Evolutionary conservation across 2,113 vertebrate genomes (phyloP).

Genomic region (Psettodes erumei): DNA sequence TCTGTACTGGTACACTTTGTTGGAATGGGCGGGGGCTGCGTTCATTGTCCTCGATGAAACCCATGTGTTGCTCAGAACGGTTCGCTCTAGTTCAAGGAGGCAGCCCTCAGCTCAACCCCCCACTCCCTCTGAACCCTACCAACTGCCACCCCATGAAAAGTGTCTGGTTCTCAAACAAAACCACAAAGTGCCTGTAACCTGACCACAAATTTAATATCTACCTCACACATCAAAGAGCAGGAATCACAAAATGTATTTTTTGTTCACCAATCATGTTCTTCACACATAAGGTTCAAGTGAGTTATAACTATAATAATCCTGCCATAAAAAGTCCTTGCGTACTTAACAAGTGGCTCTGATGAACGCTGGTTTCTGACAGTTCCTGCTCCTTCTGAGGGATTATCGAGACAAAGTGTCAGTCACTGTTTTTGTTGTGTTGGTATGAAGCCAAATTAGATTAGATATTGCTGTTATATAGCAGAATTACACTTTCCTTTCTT

Average conservation of each 20-base stretch:
- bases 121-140: conserved; percentile 2
- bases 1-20: conserved; percentile 75
- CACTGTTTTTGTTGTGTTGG: neutral
- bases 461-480: too few relatives aligned
- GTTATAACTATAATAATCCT: conserved; percentile 38
- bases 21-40: conserved; percentile 48
- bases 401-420: neutral
- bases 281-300: conserved; percentile 46
- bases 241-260: conserved; percentile 49
- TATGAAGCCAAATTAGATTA: neutral
- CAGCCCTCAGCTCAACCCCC: neutral
- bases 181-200: conserved; percentile 63
- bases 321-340: neutral
- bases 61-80: conserved; percentile 65
- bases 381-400: neutral
- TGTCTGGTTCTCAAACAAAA: conserved; percentile 50
- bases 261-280: conserved; percentile 48
- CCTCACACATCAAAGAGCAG: conserved; percentile 55
- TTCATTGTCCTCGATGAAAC: conserved; percentile 63
- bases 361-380: neutral
- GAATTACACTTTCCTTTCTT: neutral
- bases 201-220: conserved; percentile 63
- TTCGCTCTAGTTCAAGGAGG: conserved; percentile 59
- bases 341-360: conserved; percentile 33
- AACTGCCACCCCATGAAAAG: conserved; percentile 45